Conservation (phyloP, 2,113 vertebrate species). For the Takifugu bimaculatus region DNA sequence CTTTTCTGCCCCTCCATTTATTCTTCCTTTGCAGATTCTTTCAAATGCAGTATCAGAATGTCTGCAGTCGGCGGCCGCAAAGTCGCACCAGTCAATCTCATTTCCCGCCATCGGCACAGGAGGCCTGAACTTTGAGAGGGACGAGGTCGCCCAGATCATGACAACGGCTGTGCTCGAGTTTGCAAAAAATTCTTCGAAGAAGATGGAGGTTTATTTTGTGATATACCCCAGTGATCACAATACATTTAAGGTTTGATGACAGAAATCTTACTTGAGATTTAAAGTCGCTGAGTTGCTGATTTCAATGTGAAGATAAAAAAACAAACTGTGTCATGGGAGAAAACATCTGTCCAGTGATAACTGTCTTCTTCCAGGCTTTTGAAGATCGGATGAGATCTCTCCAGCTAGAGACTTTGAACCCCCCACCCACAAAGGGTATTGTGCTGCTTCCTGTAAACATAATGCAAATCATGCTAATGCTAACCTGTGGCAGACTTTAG, state of each 20-base stretch:
- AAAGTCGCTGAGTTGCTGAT: neutral
- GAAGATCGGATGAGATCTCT: slow-evolving; percentile 2
- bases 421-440: slow-evolving; percentile 19
- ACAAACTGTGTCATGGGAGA: neutral
- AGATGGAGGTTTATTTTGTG: slow-evolving; percentile 73
- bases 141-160: slow-evolving; percentile 68
- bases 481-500: neutral
- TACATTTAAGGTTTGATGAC: slow-evolving; percentile 66
- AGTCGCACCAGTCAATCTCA: slow-evolving; percentile 59
- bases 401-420: neutral
- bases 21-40: slow-evolving; percentile 63
- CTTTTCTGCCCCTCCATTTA: neutral
- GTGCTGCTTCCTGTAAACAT: neutral
- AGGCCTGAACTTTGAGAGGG: neutral
- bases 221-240: slow-evolving; percentile 48
- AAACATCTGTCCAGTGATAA: neutral
- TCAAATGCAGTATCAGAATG: slow-evolving; percentile 28
- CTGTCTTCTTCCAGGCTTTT: slow-evolving; percentile 59
- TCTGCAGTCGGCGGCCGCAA: neutral
- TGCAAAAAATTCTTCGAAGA: accelerated
- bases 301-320: neutral
- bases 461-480: too few species aligned
- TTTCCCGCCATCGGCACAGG: slow-evolving; percentile 80
- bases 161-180: slow-evolving; percentile 55
- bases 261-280: neutral